Evolutionary conservation across 2,888 invertebrate species (phyloP).

Genomic region (Agrilus biguttatus): DNA sequence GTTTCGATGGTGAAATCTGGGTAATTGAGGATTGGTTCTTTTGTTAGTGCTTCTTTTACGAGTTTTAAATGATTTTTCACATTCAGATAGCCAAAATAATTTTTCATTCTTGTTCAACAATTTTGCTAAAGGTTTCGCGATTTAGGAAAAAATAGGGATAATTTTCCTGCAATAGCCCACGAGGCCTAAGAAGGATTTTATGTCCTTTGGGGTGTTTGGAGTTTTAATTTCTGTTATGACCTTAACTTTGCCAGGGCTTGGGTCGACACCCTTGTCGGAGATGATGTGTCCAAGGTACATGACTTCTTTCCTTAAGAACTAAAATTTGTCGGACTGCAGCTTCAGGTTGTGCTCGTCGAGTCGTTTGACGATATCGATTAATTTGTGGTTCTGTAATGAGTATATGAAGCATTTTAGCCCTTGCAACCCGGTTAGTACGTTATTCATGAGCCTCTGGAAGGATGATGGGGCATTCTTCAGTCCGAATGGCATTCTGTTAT

Average conservation of each 20-base stretch:
- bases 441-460: constrained; percentile 25
- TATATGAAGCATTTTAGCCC: constrained; percentile 2
- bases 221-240: no score
- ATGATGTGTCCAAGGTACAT: not conserved
- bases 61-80: not conserved
- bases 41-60: not conserved
- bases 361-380: no score
- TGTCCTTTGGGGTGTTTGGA: no score
- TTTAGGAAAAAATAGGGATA: not conserved
- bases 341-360: not conserved
- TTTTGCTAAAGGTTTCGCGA: not conserved
- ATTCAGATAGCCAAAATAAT: not conserved
- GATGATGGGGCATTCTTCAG: constrained; percentile 25
- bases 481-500: constrained; percentile 19
- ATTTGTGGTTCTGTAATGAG: not conserved
- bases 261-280: not conserved
- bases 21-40: not conserved
- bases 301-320: not conserved
- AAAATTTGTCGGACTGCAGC: not conserved
- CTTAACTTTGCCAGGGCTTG: not conserved
- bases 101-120: no score
- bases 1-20: no score
- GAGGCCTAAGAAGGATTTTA: no score
- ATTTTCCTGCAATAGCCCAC: not conserved
- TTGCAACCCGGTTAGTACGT: not conserved